These are phyloP conservation scores for Eutolmus rufibarbis DNA, from an alignment of 2,888 invertebrate genomes.

Conservation along the genomic window DNA sequence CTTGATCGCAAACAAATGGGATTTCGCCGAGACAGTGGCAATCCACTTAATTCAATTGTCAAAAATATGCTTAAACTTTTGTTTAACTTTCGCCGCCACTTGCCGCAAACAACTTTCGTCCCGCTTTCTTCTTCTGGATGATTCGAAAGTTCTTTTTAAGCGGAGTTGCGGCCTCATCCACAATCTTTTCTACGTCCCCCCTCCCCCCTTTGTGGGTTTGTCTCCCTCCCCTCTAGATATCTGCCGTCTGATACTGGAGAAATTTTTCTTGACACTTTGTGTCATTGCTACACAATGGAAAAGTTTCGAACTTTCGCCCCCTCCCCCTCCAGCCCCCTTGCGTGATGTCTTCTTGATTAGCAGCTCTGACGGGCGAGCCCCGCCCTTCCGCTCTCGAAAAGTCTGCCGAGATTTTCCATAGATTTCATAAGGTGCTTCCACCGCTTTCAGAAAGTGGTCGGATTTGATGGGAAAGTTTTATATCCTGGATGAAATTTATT, in stretches of 20 bases:
- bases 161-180: neutral
- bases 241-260: neutral
- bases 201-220: neutral
- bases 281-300: neutral
- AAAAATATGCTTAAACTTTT: neutral
- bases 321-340: neutral
- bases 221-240: neutral
- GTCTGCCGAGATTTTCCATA: neutral
- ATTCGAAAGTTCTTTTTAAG: neutral
- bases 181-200: neutral
- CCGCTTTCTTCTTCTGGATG: neutral
- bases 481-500: neutral
- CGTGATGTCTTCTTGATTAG: neutral
- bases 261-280: neutral
- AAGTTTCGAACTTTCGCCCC: neutral
- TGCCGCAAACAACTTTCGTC: neutral
- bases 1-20: neutral
- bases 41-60: neutral
- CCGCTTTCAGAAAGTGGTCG: neutral
- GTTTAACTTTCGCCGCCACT: neutral
- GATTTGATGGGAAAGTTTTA: neutral
- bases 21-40: neutral
- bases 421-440: neutral
- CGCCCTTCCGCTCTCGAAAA: neutral
- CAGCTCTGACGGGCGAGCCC: neutral